Base-by-base conservation (phyloP, 2,113 vertebrate species). In the Rhineura floridana region DNA sequence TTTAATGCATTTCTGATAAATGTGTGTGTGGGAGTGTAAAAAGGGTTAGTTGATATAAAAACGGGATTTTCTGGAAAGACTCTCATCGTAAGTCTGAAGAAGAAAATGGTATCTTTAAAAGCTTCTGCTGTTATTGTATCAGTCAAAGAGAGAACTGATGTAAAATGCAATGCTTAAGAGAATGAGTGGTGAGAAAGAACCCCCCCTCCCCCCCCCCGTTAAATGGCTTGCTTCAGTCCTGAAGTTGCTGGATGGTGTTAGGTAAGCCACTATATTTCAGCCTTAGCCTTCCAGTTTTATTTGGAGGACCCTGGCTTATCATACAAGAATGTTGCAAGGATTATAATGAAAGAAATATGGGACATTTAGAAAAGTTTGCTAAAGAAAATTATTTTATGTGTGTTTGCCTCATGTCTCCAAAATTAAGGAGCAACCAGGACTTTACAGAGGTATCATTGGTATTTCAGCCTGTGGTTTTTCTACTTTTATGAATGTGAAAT, bases 351-450 rank as follows among this genome's bases (percentile, higher is more conserved):
- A 59, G n/a, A 30, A 25, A 44, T 42, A 17, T 73, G 70, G 39
- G 2, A 8, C 81, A 8, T 81, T 81, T 5, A 59, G 33, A 19
- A 13, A 59, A 59, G 8, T 39, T 36, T 50, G 52, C 52, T 12
- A 48, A n/a, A 65, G 42, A 5, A 52, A 5, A 39, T 15, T 21
- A 36, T 70, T 33, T 19, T 36, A 75, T 21, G 46, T 46, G 46
- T 76, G 76, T 90, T 90, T 70, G 39, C 84, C 91, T 90, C 6
- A n/a, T 93, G 42, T 79, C 72, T 89, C 91, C 92, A 87, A 89
- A 91, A 94, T 83, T 17, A 4, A 89, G 88, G 87, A 91, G 79
- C 80, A 88, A 28, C 25, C 25, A 88, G 81, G 67, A 86, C 82
- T 77, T 91, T 89, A 89, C 75, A 94, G 91, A 91, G 50, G 59